Conservation (phyloP, 2,797 vertebrate genomes). For the Platalea minor region DNA sequence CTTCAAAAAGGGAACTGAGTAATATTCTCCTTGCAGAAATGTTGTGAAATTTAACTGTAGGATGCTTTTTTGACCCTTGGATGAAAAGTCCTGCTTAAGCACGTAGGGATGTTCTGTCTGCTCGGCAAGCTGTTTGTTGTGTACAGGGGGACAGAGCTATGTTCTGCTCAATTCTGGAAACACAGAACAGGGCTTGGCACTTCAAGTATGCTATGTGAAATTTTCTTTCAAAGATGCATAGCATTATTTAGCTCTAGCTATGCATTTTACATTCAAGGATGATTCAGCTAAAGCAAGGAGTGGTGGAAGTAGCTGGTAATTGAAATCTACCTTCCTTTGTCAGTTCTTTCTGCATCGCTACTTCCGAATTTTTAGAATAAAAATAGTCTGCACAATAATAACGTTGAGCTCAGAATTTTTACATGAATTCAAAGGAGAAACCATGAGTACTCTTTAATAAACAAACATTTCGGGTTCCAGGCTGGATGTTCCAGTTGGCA, state of each 20-base stretch:
- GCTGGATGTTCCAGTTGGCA: conserved; percentile 55
- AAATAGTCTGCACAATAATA: background rate
- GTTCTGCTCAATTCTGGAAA: background rate
- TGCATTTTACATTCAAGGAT: background rate
- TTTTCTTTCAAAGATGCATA: background rate
- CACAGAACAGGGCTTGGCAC: background rate
- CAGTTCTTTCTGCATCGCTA: background rate
- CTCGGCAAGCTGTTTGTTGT: background rate
- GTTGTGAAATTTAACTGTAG: background rate
- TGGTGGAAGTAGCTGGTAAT: background rate
- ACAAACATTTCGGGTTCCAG: conserved; percentile 40
- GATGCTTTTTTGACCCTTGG: background rate
- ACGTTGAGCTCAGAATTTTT: background rate
- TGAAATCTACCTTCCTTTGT: background rate
- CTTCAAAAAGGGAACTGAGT: background rate
- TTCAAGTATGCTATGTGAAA: background rate
- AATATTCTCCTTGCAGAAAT: background rate
- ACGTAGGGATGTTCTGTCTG: background rate
- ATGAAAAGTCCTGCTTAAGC: background rate
- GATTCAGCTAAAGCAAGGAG: background rate
- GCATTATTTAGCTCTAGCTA: background rate
- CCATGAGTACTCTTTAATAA: conserved; percentile 8
- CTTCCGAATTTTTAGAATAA: background rate
- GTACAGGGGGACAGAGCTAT: background rate
- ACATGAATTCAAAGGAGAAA: conserved; percentile 13